Percentiles rank a stretch among this genome's conserved stretches.
These are phyloP conservation scores for Neotoxoptera formosana DNA, from an alignment of 1,140 invertebrate species.

Conservation along the genomic window DNA sequence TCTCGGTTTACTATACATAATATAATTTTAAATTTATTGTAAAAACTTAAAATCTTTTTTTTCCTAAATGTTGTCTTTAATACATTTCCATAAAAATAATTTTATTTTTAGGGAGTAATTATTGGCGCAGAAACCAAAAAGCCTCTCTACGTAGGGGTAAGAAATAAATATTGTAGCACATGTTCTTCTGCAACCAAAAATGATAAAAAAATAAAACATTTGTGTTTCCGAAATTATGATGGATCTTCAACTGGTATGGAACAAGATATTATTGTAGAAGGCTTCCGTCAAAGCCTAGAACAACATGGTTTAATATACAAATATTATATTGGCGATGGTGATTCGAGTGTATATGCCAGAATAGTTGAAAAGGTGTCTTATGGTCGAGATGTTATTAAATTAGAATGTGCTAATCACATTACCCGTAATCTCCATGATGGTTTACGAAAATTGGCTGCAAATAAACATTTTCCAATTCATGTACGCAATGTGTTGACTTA, in stretches of 20 bases:
- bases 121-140: slow-evolving; percentile 25
- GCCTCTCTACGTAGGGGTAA: neutral
- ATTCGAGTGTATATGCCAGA: slow-evolving; percentile 27
- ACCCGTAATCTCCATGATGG: neutral
- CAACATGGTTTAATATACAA: slow-evolving; percentile 22
- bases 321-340: slow-evolving; percentile 41
- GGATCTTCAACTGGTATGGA: neutral
- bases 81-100: neutral
- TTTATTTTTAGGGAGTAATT: neutral
- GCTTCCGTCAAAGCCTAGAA: neutral
- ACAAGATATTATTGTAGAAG: slow-evolving; percentile 35
- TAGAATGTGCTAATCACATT: slow-evolving; percentile 36
- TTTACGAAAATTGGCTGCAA: neutral
- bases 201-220: neutral
- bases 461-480: neutral
- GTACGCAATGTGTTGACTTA: neutral
- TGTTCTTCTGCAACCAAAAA: neutral
- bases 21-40: too few species aligned
- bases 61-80: too few species aligned
- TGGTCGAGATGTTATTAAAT: neutral
- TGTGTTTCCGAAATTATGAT: slow-evolving; percentile 25
- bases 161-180: slow-evolving; percentile 12
- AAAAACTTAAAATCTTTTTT: too few species aligned
- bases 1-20: too few species aligned
- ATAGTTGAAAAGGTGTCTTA: slow-evolving; percentile 22